Base-by-base conservation (phyloP, 2,113 vertebrate genomes). In the Hyla sarda region DNA sequence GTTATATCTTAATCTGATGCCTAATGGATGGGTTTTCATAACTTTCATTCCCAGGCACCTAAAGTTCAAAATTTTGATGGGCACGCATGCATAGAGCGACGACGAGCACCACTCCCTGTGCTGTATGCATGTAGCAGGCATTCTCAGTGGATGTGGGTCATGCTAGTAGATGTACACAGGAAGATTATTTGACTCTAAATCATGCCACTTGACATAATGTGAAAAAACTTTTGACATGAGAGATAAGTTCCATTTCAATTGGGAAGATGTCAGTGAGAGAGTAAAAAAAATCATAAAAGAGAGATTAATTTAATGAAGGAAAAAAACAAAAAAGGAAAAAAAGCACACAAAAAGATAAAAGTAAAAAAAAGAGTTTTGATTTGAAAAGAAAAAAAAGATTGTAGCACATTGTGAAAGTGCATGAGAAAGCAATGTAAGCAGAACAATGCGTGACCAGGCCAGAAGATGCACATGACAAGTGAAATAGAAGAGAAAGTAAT, bases 101-200 rank as follows among this genome's bases (percentile, higher is more conserved):
- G 94, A 90, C 85, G 92, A 90, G 90, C 88, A 89, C 90, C 90
- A 90, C 88, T 90, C 84, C 82, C 90, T 82, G 91, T 89, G 94
- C 95, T 94, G 94, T 92, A 94, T 95, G 96, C 94, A 96, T 94
- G 95, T 95, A 97, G 96, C 96, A 97, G 94, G 95, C 96, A 95
- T 96, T 94, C 96, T 96, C 95, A 94, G 95, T 96, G 95, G 95
- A 96, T 94, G 95, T 96, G 97, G 98, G 97, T 96, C 98, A 99
- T 98, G 98, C 97, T 99, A 99, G 98, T 97, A 99, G 97, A 99
- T 99, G 97, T 98, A 99, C 96, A 99, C 97, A 99, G 97, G 90
- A 98, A 99, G 98, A 99, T 99, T 99, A 99, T 99, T 98, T 98
- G 98, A 99, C 95, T 97, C 94, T 94, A 95, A 98, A 97, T 96